phyloP scores from a whole-genome alignment of 2,888 invertebrate genomes.

The Agriopis aurantiaria region DNA sequence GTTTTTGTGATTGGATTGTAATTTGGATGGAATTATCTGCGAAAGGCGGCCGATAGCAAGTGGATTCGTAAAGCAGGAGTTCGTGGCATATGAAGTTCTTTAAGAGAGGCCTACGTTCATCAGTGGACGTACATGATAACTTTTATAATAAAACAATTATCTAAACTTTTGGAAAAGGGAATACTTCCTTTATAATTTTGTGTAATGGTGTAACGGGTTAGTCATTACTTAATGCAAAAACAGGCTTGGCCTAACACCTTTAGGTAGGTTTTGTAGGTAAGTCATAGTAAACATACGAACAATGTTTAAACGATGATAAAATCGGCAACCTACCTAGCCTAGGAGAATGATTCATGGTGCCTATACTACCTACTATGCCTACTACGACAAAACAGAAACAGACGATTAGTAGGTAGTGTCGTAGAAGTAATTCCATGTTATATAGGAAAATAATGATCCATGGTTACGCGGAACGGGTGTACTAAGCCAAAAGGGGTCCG shows the following conservation, averaged over 20 bases:
- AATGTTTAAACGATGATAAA: constrained; percentile 41
- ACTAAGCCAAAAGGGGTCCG: too few species aligned
- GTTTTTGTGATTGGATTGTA: background rate
- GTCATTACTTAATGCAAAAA: constrained; percentile 24
- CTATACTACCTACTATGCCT: background rate
- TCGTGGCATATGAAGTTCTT: too few species aligned
- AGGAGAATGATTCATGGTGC: constrained; percentile 37
- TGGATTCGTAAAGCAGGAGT: too few species aligned
- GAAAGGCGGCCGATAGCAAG: too few species aligned
- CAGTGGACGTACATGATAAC: too few species aligned
- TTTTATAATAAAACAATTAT: background rate
- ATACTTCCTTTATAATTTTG: background rate
- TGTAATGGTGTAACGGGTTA: background rate
- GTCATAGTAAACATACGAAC: constrained; percentile 29
- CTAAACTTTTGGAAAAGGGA: background rate
- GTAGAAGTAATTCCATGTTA: background rate
- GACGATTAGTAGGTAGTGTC: constrained; percentile 2
- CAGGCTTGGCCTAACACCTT: constrained; percentile 33
- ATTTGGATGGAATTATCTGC: too few species aligned
- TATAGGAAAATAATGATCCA: too few species aligned
- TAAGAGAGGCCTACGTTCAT: too few species aligned
- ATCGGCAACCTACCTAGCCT: constrained; percentile 20
- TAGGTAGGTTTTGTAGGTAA: constrained; percentile 14
- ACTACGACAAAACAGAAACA: background rate
- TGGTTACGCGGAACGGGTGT: too few species aligned